Evolutionary conservation across 2,797 vertebrate genomes (phyloP).

Genomic region (Neostethus bicornis): DNA sequence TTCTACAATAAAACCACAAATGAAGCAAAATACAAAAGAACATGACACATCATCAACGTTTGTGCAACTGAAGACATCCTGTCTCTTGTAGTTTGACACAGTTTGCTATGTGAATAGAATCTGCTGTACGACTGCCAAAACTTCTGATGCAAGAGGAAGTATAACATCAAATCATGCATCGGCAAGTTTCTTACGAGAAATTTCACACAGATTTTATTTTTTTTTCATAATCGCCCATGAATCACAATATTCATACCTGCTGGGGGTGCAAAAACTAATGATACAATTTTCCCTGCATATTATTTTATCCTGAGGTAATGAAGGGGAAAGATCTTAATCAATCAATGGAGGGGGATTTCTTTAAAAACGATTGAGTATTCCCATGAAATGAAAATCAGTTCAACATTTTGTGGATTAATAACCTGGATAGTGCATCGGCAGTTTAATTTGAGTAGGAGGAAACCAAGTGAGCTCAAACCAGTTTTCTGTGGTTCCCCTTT

Average conservation of each 20-base stretch:
- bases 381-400: no score
- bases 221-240: not conserved
- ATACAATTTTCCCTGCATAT: no score
- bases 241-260: not conserved
- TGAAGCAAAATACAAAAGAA: not conserved
- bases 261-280: no score
- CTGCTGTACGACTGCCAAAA: constrained; percentile 3
- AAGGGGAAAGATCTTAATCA: no score
- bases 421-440: no score
- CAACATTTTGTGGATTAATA: no score
- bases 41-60: not conserved
- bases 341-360: no score
- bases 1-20: constrained; percentile 7
- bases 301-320: no score
- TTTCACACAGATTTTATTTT: not conserved
- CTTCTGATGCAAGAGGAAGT: constrained; percentile 14
- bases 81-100: constrained; percentile 1
- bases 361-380: no score
- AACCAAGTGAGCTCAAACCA: not conserved
- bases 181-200: constrained; percentile 37
- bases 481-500: constrained; percentile 51
- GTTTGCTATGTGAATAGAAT: constrained; percentile 14
- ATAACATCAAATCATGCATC: constrained; percentile 21
- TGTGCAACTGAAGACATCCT: not conserved
- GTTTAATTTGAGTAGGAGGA: constrained; percentile 7